Percentiles rank a stretch among this genome's conserved stretches.
phyloP scores from a whole-genome alignment of 2,113 vertebrate genomes.

The Oceanites oceanicus region DNA sequence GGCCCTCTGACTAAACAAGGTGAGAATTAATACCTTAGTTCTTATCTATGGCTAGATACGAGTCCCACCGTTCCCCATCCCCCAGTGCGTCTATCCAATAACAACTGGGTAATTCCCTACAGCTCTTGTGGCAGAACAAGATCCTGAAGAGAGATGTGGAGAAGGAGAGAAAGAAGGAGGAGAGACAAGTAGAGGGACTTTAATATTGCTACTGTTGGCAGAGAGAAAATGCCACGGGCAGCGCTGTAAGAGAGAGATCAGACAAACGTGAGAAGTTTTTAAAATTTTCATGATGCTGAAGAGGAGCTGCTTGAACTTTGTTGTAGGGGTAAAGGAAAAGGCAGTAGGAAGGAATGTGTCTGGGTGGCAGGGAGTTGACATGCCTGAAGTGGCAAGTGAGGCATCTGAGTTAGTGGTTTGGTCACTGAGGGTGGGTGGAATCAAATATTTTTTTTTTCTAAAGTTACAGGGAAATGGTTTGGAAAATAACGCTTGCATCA shows the following conservation, averaged over 20 bases:
- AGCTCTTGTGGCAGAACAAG: background rate
- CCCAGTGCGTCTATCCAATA: rapidly evolving
- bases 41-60: background rate
- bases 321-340: background rate
- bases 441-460: background rate
- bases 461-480: background rate
- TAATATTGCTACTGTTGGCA: background rate
- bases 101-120: background rate
- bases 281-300: background rate
- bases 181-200: background rate
- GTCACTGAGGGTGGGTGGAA: background rate
- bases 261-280: background rate
- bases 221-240: background rate
- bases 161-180: background rate
- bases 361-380: background rate
- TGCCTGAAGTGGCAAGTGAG: background rate
- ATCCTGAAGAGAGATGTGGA: background rate
- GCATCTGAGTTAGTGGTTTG: background rate
- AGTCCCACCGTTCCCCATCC: background rate
- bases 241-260: background rate
- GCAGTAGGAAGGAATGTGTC: background rate
- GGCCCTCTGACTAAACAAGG: background rate
- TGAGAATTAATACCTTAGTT: background rate
- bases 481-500: background rate
- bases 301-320: background rate